A percentile compares a stretch with the other conserved stretches of the same genome.
phyloP scores from a whole-genome alignment of 2,797 vertebrate species.

The Heliangelus exortis region DNA sequence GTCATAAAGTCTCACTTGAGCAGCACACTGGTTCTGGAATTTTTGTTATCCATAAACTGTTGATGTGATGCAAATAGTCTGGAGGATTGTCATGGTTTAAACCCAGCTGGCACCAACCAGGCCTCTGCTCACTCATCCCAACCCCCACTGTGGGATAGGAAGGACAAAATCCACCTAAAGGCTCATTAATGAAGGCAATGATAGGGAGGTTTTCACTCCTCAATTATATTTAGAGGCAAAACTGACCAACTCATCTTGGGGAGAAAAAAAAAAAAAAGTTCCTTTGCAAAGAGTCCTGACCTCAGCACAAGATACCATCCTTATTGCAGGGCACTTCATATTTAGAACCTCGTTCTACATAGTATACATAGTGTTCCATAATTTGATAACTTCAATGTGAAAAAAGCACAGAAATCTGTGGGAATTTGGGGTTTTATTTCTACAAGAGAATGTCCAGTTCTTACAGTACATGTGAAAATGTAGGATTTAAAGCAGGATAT shows the following conservation, averaged over 20 bases:
- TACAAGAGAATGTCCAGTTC: background rate
- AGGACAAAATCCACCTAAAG: too few species aligned
- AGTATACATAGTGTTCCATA: too few species aligned
- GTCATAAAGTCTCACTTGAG: background rate
- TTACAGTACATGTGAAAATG: background rate
- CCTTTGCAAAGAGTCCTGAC: background rate
- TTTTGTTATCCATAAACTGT: background rate
- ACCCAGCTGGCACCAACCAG: too few species aligned
- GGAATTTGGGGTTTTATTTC: background rate
- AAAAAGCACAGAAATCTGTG: background rate
- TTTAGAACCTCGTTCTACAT: background rate
- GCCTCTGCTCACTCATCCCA: too few species aligned
- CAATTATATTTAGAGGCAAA: too few species aligned
- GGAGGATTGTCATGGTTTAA: background rate
- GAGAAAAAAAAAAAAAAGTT: background rate
- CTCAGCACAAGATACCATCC: background rate
- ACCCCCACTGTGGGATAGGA: too few species aligned
- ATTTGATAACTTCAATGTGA: background rate
- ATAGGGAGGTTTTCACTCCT: too few species aligned
- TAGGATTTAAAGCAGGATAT: background rate
- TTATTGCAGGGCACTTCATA: background rate
- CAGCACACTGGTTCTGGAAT: background rate
- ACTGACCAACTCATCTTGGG: too few species aligned
- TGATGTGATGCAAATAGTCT: background rate
- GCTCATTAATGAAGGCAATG: too few species aligned